These are phyloP conservation scores for Phoeniculus purpureus DNA, from an alignment of 2,797 vertebrate genomes.

Conservation along the genomic window DNA sequence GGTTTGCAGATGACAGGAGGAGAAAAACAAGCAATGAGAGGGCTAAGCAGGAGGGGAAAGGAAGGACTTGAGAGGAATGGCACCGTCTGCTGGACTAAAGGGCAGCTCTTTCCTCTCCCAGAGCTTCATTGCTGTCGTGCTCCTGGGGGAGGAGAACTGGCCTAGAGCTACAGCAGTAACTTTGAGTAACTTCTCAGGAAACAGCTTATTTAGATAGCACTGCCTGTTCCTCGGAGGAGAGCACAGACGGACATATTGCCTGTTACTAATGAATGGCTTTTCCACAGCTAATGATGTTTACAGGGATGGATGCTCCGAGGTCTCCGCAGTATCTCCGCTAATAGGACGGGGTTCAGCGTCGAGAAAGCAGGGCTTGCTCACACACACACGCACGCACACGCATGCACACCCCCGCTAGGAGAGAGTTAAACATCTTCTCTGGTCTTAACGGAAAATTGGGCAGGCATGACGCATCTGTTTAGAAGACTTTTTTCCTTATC, in stretches of 20 bases:
- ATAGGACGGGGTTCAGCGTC: neutral
- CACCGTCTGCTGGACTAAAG: neutral
- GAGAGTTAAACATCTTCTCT: constrained; percentile 43
- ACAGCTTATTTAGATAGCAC: constrained; percentile 69
- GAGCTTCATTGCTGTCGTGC: neutral
- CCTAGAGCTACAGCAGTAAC: constrained; percentile 40
- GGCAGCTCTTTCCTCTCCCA: neutral
- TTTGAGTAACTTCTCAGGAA: constrained; percentile 69
- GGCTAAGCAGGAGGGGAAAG: neutral
- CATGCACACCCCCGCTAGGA: neutral
- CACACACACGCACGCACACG: neutral
- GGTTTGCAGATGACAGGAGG: neutral
- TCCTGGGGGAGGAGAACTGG: constrained; percentile 51
- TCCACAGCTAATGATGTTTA: constrained; percentile 46
- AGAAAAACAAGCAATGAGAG: neutral
- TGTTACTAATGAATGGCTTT: constrained; percentile 59
- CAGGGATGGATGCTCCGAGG: constrained; percentile 16
- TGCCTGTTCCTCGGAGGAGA: constrained; percentile 42
- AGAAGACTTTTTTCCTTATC: constrained; percentile 55
- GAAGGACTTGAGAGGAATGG: neutral
- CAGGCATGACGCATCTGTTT: constrained; percentile 66
- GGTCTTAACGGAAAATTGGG: constrained; percentile 53
- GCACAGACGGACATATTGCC: constrained; percentile 31
- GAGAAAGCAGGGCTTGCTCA: neutral
- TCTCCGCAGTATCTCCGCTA: neutral